phyloP scores from a whole-genome alignment of 2,888 invertebrate species.

The Heliconius aoede region DNA sequence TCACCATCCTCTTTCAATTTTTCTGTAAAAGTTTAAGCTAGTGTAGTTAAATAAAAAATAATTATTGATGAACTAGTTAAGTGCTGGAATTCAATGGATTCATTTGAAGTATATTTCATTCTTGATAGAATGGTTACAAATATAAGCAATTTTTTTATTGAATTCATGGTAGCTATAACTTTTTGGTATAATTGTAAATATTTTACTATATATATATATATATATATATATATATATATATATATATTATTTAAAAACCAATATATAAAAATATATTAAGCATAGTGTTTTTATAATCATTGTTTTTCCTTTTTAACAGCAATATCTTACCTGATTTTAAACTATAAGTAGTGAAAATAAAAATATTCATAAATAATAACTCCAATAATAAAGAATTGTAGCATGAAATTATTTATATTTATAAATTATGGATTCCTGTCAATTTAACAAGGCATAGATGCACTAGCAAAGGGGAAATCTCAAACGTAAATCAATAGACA shows the following conservation, averaged over 20 bases:
- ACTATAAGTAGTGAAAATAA: background rate
- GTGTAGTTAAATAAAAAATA: background rate
- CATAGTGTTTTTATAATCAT: background rate
- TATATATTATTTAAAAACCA: no score
- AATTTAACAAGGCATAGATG: slow-evolving; percentile 18
- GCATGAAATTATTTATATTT: background rate
- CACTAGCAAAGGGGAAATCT: slow-evolving; percentile 28
- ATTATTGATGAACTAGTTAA: background rate
- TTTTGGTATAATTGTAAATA: background rate
- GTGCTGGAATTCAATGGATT: background rate
- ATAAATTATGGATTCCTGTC: background rate
- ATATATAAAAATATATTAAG: background rate
- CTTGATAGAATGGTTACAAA: no score
- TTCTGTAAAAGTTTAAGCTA: background rate
- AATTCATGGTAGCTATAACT: background rate
- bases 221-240: no score
- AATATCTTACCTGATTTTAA: no score
- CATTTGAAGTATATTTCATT: no score
- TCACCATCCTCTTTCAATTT: slow-evolving; percentile 13
- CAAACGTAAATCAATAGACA: slow-evolving; percentile 38
- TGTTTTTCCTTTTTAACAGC: background rate
- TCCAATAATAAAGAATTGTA: background rate
- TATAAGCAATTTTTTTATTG: background rate
- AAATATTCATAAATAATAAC: background rate
- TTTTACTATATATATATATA: background rate